Percentiles rank a stretch among this genome's conserved stretches.
Conservation (phyloP, 2,888 invertebrate genomes). For the Pandemis heparana region DNA sequence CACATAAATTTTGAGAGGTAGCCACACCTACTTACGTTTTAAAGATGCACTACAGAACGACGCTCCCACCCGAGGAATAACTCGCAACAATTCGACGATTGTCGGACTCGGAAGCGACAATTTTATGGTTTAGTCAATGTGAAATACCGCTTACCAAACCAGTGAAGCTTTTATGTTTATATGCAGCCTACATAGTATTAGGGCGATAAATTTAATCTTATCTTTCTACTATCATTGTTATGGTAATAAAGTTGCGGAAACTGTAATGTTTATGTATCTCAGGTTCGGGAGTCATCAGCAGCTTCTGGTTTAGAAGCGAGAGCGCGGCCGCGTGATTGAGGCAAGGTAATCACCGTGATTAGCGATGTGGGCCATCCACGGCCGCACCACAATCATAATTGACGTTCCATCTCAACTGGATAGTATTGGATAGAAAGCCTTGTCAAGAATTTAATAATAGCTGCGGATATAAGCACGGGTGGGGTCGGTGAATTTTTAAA, state of each 20-base stretch:
- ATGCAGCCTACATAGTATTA: slow-evolving; percentile 17
- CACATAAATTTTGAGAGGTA: slow-evolving; percentile 39
- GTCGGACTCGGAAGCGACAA: slow-evolving; percentile 50
- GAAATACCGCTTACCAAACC: slow-evolving; percentile 24
- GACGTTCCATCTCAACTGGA: slow-evolving; percentile 43
- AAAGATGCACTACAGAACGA: slow-evolving; percentile 51
- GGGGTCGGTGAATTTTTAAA: slow-evolving; percentile 8
- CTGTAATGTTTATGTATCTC: slow-evolving; percentile 9
- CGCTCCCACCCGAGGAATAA: slow-evolving; percentile 52
- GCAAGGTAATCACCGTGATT: slow-evolving; percentile 57
- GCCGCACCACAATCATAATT: slow-evolving; percentile 45
- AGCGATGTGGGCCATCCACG: slow-evolving; percentile 55
- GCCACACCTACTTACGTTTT: slow-evolving; percentile 37
- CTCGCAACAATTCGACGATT: slow-evolving; percentile 53
- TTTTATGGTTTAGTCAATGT: slow-evolving; percentile 57
- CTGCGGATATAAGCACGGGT: not conserved
- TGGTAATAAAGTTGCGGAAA: slow-evolving; percentile 6
- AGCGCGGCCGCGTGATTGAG: slow-evolving; percentile 43
- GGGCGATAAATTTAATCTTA: slow-evolving; percentile 13
- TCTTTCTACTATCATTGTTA: slow-evolving; percentile 19
- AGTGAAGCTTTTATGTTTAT: slow-evolving; percentile 38
- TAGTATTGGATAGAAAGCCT: slow-evolving; percentile 47
- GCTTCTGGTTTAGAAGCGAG: slow-evolving; percentile 34
- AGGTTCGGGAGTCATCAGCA: slow-evolving; percentile 8
- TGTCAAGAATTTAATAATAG: slow-evolving; percentile 28